Conservation (phyloP, 2,113 vertebrate species). For the Hemibagrus wyckioides region DNA sequence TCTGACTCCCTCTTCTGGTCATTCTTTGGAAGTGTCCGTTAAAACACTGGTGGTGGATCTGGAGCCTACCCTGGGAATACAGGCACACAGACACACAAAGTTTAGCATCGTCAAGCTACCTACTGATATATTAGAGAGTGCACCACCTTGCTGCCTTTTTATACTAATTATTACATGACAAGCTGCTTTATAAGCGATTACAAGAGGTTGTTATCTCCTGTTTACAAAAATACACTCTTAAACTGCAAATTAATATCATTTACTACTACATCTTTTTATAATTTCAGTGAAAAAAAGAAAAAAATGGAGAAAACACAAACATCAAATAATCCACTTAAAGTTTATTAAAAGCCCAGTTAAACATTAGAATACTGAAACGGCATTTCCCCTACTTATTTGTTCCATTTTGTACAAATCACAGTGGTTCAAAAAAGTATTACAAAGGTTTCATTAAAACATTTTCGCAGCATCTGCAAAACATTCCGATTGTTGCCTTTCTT, state of each 20-base stretch:
- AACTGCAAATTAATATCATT: neutral
- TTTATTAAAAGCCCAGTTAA: slow-evolving; percentile 82
- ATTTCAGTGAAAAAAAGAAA: neutral
- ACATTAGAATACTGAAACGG: slow-evolving; percentile 82
- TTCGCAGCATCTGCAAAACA: slow-evolving; percentile 77
- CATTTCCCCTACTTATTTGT: slow-evolving; percentile 60
- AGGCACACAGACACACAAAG: neutral
- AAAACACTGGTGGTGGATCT: neutral
- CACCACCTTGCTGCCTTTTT: neutral
- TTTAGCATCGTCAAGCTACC: neutral
- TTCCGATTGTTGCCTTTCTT: slow-evolving; percentile 72
- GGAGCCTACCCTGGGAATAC: neutral
- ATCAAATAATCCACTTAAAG: slow-evolving; percentile 69
- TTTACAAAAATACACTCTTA: neutral
- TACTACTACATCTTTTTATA: neutral
- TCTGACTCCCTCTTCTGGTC: slow-evolving; percentile 51
- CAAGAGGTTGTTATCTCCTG: neutral
- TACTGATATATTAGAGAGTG: neutral
- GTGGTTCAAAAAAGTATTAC: slow-evolving; percentile 78
- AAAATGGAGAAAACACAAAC: neutral
- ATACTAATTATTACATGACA: neutral
- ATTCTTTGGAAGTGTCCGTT: neutral
- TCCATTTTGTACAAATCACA: slow-evolving; percentile 78
- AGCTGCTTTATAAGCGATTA: neutral
- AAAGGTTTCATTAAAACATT: slow-evolving; percentile 69